These are phyloP conservation scores for Brachyistius frenatus DNA, from an alignment of 2,113 vertebrate species.

Conservation along the genomic window DNA sequence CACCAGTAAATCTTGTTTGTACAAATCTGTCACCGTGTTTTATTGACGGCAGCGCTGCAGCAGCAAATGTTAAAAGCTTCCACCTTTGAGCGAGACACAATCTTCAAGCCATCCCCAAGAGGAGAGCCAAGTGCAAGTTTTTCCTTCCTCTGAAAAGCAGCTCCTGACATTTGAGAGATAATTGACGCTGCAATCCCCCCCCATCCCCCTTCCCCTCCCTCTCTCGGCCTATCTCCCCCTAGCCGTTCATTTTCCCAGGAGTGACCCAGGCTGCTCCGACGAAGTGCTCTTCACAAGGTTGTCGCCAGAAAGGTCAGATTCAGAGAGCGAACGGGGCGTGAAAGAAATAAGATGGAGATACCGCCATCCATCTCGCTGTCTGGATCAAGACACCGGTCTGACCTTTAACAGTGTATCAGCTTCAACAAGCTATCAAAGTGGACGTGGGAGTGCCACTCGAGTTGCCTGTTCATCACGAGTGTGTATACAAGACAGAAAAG, in stretches of 20 bases:
- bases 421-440: constrained; percentile 53
- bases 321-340: constrained; percentile 29
- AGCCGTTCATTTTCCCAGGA: constrained; percentile 62
- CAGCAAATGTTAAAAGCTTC: constrained; percentile 29
- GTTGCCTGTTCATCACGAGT: constrained; percentile 5
- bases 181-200: constrained; percentile 50
- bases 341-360: constrained; percentile 52
- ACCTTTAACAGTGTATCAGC: constrained; percentile 68
- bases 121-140: constrained; percentile 31
- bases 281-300: constrained; percentile 66
- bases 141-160: constrained; percentile 54
- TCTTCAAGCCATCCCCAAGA: constrained; percentile 4
- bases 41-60: neutral
- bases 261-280: constrained; percentile 51
- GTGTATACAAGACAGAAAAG: constrained; percentile 6
- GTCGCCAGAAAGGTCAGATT: constrained; percentile 67
- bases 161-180: constrained; percentile 78
- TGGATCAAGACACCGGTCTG: constrained; percentile 51
- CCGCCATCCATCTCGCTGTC: constrained; percentile 51
- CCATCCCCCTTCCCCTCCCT: neutral
- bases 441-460: constrained; percentile 23
- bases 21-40: neutral
- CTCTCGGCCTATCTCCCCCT: constrained; percentile 43
- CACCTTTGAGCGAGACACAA: constrained; percentile 30
- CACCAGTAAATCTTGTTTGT: constrained; percentile 12